Conservation (phyloP, 2,113 vertebrate species). For the Podocnemis expansa region DNA sequence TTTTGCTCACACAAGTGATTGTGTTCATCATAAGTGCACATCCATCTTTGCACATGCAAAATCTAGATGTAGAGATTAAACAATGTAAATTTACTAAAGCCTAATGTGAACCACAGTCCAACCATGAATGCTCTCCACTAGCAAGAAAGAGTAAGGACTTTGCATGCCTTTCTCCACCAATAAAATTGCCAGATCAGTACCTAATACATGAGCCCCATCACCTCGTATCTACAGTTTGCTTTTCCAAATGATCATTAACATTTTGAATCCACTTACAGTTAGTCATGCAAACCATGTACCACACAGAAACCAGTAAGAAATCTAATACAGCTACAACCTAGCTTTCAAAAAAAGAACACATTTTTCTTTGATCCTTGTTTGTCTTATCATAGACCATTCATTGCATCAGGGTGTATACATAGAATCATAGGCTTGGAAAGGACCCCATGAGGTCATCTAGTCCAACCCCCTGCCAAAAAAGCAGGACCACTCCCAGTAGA, state of each 20-base stretch:
- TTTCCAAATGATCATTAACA: background rate
- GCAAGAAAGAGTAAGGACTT: background rate
- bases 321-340: background rate
- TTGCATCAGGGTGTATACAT: background rate
- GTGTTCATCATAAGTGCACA: too few relatives aligned
- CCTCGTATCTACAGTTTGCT: background rate
- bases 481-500: too few relatives aligned
- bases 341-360: background rate
- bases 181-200: background rate
- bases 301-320: background rate
- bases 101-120: background rate
- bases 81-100: rapidly evolving
- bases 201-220: background rate
- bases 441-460: too few relatives aligned
- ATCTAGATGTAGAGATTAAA: background rate
- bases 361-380: background rate
- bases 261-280: background rate
- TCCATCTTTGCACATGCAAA: background rate
- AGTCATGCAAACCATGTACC: background rate
- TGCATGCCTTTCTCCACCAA: background rate
- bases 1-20: too few relatives aligned
- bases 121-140: background rate
- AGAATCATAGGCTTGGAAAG: too few relatives aligned
- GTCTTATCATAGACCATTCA: background rate
- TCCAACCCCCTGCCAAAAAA: too few relatives aligned